A percentile compares a stretch with the other conserved stretches of the same genome.
Evolutionary conservation across 2,113 vertebrate species (phyloP).

Genomic region (Falcunculus frontatus): DNA sequence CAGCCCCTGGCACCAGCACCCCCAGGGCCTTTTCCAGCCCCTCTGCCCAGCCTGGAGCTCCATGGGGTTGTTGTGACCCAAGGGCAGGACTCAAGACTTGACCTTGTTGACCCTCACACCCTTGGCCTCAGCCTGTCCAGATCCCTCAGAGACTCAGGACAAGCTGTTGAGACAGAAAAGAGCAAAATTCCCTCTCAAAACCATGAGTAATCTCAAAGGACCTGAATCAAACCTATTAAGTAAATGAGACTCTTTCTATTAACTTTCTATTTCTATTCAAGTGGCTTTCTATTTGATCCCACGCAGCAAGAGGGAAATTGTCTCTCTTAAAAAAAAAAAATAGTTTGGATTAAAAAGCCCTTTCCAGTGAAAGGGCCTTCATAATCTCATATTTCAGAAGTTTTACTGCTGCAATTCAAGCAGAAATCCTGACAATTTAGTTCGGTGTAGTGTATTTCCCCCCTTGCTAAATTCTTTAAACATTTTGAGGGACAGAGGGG

Average conservation of each 20-base stretch:
- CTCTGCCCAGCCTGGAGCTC: neutral
- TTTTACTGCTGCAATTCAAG: neutral
- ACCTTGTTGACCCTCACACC: accelerated
- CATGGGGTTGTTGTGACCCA: accelerated
- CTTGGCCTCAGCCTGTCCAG: neutral
- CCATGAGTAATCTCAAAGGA: neutral
- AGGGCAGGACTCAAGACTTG: neutral
- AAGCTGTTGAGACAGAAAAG: neutral
- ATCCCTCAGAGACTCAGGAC: neutral
- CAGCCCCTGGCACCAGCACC: neutral
- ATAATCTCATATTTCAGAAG: neutral
- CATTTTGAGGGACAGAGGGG: neutral
- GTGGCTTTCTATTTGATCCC: neutral
- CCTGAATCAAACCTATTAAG: neutral
- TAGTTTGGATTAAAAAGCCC: neutral
- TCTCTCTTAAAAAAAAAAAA: neutral
- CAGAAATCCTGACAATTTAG: neutral
- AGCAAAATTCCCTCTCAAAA: neutral
- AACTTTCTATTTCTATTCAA: neutral
- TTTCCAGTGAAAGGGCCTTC: neutral
- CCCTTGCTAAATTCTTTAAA: neutral
- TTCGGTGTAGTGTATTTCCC: neutral
- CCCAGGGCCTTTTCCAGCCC: neutral
- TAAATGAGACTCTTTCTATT: neutral
- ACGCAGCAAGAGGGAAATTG: neutral